A percentile compares a stretch with the other conserved stretches of the same genome.
Conservation (phyloP, 2,888 invertebrate species). For the Smittia aterrima region DNA sequence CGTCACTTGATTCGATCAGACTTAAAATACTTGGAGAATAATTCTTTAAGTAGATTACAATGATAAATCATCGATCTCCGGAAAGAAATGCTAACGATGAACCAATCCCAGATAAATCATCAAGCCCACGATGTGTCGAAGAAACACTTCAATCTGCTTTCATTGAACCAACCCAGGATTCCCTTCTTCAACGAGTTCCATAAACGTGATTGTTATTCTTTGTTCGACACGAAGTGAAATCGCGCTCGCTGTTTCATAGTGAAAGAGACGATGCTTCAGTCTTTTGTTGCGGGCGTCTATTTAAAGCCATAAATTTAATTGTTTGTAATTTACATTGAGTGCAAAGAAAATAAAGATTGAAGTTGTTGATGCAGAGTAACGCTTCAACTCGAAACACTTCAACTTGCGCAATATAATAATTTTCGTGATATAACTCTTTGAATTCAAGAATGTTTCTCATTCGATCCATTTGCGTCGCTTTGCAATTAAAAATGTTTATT, state of each 20-base stretch:
- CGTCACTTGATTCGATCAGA: background rate
- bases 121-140: background rate
- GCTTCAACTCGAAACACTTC: no score
- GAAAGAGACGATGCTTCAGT: background rate
- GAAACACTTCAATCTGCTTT: background rate
- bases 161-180: background rate
- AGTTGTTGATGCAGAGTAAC: no score
- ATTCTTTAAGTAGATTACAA: constrained; percentile 12
- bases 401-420: no score
- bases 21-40: background rate
- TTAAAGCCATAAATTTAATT: constrained; percentile 18
- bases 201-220: background rate
- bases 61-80: background rate
- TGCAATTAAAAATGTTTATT: background rate
- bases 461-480: no score
- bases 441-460: no score
- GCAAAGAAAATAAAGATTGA: background rate
- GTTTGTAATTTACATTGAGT: constrained; percentile 1
- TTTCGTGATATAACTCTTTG: no score
- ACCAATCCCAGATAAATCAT: constrained; percentile 30
- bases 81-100: background rate
- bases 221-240: background rate
- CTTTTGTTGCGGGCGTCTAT: constrained; percentile 16
- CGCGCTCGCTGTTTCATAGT: background rate
- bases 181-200: background rate